phyloP scores from a whole-genome alignment of 2,888 invertebrate genomes.

The Thymelicus acteon region DNA sequence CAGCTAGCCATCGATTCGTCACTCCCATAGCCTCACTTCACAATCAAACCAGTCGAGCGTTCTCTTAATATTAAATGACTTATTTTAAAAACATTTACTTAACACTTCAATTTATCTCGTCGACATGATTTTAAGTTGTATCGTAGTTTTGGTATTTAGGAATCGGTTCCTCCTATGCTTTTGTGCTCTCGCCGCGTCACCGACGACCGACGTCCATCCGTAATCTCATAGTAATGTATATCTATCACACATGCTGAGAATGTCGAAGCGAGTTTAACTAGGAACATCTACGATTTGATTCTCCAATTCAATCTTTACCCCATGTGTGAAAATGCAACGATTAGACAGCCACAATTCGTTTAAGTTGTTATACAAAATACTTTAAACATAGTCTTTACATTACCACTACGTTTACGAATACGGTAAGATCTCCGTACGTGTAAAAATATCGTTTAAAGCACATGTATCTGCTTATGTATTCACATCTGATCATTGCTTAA shows the following conservation, averaged over 20 bases:
- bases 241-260: constrained; percentile 70
- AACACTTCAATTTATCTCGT: constrained; percentile 71
- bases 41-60: constrained; percentile 72
- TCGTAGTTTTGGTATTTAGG: constrained; percentile 72
- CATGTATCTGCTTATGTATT: constrained; percentile 73
- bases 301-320: constrained; percentile 63
- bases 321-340: constrained; percentile 79
- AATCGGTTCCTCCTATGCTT: constrained; percentile 73
- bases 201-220: constrained; percentile 52
- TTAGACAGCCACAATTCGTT: constrained; percentile 74
- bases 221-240: constrained; percentile 60
- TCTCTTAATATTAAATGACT: constrained; percentile 77
- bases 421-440: constrained; percentile 80
- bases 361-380: constrained; percentile 75
- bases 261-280: constrained; percentile 69
- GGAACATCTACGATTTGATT: constrained; percentile 74
- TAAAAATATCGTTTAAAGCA: constrained; percentile 83
- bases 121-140: constrained; percentile 74
- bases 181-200: constrained; percentile 66
- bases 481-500: constrained; percentile 65
- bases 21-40: constrained; percentile 67
- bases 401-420: constrained; percentile 78
- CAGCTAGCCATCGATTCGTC: constrained; percentile 73
- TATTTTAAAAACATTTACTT: constrained; percentile 81
- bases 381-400: constrained; percentile 73